These are phyloP conservation scores for Aleiodes leptofemur DNA, from an alignment of 2,888 invertebrate species.

Conservation along the genomic window DNA sequence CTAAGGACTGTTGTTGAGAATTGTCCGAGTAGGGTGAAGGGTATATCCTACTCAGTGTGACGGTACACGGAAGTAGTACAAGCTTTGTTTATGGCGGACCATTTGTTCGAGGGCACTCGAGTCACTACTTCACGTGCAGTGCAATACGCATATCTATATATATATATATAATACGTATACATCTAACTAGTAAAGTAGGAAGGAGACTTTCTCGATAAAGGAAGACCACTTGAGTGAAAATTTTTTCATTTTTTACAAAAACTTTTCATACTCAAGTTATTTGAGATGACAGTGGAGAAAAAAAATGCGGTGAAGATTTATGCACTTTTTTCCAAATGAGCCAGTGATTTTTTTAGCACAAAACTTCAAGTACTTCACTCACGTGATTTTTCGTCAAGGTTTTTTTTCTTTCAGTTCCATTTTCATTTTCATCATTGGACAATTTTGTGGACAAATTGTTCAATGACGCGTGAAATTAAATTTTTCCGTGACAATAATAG, in stretches of 20 bases:
- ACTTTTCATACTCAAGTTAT: not conserved
- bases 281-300: not conserved
- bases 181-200: conserved; percentile 17
- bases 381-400: not conserved
- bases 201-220: conserved; percentile 30
- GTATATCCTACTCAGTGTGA: conserved; percentile 17
- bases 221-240: conserved; percentile 26
- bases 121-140: conserved; percentile 39
- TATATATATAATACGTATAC: conserved; percentile 26
- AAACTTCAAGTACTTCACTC: not conserved
- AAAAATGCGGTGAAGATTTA: not conserved
- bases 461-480: conserved; percentile 38
- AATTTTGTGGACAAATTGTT: not conserved
- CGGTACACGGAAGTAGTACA: conserved; percentile 50
- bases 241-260: not conserved
- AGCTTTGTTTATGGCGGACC: conserved; percentile 60
- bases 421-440: not conserved
- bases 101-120: conserved; percentile 58
- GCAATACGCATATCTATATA: not conserved
- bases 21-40: conserved; percentile 31
- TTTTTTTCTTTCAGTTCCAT: not conserved
- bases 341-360: too few species aligned
- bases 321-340: too few species aligned
- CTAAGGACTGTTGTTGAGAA: conserved; percentile 28
- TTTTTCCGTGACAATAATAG: conserved; percentile 31